Evolutionary conservation across 2,888 invertebrate species (phyloP), one percentile per base, ranked within the genome.

Genomic region (Oscheius onirici): DNA sequence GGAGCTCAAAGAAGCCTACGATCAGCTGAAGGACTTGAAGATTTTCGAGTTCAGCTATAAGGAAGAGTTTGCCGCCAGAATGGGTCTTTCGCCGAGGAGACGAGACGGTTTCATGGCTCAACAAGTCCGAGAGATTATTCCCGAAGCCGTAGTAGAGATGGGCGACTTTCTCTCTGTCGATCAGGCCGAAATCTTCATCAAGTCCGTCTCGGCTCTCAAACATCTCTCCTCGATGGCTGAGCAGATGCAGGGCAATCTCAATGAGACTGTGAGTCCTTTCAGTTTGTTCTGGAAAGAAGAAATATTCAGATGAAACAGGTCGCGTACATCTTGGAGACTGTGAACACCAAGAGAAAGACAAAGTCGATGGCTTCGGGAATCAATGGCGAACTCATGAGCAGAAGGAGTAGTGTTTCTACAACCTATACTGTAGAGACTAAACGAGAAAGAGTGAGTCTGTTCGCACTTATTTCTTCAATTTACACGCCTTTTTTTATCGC

Each of bases 21-120:
- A 58, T 40, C 58, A 58, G 22, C 58, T 58, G 22, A 40, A 40
- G 20, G 41, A 58, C 6, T 2, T 58, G 17, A 58, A 58, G 20
- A 58, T 58, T 20, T 58, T 58, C 41, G 58, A 58, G 22, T 58
- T 58, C 58, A 58, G 58, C n/a, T 58, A 58, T 40, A 41, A 41
- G 22, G 20, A 40, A 22, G 58, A 58, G 20, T 58, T 58, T 22
- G 58, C 58, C 17, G 41, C 34, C 2, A 58, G 24, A 20, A 58
- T 43, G 40, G 58, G 58, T 2, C 17, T 58, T 15, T 40, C 40
- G 8, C n/a, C 58, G 3, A 40, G 43, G n/a, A 58, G 41, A 17
- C n/a, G 43, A 20, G 58, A 41, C 24, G 58, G 58, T 13, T 40
- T 58, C 58, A 58, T 58, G 17, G 58, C 58, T 11, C 58, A 58